These are phyloP conservation scores for Acanthurus leucopareius DNA, from an alignment of 2,797 vertebrate species.

Conservation along the genomic window DNA sequence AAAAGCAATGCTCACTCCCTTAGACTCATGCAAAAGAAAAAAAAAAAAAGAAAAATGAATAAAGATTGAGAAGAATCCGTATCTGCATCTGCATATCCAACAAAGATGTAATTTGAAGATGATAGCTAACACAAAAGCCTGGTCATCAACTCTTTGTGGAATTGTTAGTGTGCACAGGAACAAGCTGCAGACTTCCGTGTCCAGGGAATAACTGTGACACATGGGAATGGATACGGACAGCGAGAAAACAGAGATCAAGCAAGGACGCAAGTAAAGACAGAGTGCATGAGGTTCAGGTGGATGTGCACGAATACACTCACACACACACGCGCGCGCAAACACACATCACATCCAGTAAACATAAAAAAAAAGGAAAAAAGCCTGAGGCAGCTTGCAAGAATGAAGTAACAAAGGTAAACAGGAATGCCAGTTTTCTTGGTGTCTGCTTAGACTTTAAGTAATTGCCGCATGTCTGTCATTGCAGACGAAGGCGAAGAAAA, in stretches of 20 bases:
- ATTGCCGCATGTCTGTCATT: slow-evolving; percentile 96
- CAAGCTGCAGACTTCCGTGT: slow-evolving; percentile 77
- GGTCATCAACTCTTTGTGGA: not conserved
- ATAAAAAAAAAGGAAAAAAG: slow-evolving; percentile 47
- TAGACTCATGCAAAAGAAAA: too few relatives aligned
- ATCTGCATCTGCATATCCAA: not conserved
- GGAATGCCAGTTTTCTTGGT: slow-evolving; percentile 88
- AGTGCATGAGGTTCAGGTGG: slow-evolving; percentile 2
- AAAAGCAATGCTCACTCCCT: too few relatives aligned
- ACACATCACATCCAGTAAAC: slow-evolving; percentile 38
- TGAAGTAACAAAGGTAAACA: slow-evolving; percentile 91
- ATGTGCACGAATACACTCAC: slow-evolving; percentile 6
- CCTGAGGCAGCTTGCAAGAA: slow-evolving; percentile 74
- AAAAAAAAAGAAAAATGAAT: too few relatives aligned
- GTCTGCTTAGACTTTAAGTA: slow-evolving; percentile 96
- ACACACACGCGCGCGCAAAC: slow-evolving; percentile 5
- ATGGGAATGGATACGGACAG: slow-evolving; percentile 76
- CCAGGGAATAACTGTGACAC: slow-evolving; percentile 77
- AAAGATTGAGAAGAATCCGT: slow-evolving; percentile 1
- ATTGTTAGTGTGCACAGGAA: slow-evolving; percentile 72
- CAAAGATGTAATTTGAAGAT: not conserved
- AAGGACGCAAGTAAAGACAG: not conserved
- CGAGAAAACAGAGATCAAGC: slow-evolving; percentile 78
- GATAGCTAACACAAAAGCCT: slow-evolving; percentile 11
- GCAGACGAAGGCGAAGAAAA: slow-evolving; percentile 89